A percentile compares a stretch with the other conserved stretches of the same genome.
Evolutionary conservation across 2,797 vertebrate genomes (phyloP).

Genomic region (Falco cherrug): DNA sequence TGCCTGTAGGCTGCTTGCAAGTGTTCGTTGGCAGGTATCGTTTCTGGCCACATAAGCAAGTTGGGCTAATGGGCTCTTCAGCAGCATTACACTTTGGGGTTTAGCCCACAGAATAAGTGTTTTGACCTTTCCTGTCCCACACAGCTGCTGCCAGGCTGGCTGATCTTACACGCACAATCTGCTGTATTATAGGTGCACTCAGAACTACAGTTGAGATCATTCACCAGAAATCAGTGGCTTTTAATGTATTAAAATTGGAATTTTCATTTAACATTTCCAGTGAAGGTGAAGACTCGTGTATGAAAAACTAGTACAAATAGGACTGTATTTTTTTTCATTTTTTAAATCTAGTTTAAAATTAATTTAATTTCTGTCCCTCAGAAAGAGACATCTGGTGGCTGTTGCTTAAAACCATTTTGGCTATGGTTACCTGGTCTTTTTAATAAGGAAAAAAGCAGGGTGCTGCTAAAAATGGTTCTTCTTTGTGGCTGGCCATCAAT

Average conservation of each 20-base stretch:
- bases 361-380: background rate
- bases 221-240: background rate
- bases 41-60: background rate
- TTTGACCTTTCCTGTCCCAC: background rate
- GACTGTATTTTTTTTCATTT: fast-evolving
- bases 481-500: background rate
- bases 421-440: background rate
- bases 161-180: background rate
- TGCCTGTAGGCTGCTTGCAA: background rate
- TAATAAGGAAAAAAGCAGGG: background rate
- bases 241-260: background rate
- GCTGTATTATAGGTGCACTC: background rate
- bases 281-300: background rate
- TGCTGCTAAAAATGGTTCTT: background rate
- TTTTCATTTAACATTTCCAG: background rate
- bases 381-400: background rate
- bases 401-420: background rate
- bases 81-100: background rate
- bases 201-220: background rate
- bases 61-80: background rate
- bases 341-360: background rate
- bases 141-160: background rate
- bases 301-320: background rate
- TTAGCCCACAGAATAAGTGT: background rate
- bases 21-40: background rate